Evolutionary conservation across 1,140 invertebrate genomes (phyloP).

Genomic region (Mercenaria mercenaria): DNA sequence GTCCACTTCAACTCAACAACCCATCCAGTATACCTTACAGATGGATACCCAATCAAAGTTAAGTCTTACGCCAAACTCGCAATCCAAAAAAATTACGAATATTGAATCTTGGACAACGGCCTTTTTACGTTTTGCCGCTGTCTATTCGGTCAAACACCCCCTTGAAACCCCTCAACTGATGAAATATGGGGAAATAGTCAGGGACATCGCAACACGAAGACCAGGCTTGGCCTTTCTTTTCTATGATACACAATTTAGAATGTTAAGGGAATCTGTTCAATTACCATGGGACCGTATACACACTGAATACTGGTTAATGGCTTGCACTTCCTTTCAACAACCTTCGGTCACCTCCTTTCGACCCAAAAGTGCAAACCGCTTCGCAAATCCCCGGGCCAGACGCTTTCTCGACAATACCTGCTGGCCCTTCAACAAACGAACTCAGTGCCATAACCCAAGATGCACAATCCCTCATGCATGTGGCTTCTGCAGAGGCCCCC

Average conservation of each 20-base stretch:
- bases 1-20: not conserved
- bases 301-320: not conserved
- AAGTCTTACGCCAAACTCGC: not conserved
- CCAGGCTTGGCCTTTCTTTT: not conserved
- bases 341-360: not conserved
- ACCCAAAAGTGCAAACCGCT: not conserved
- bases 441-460: not conserved
- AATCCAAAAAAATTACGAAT: not conserved
- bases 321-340: not conserved
- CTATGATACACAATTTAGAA: not conserved
- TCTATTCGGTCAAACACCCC: conserved; percentile 46
- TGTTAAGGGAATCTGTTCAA: not conserved
- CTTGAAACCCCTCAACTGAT: not conserved
- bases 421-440: not conserved
- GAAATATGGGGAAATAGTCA: not conserved
- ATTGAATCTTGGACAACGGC: conserved; percentile 52
- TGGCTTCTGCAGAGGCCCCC: not conserved
- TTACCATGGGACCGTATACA: not conserved
- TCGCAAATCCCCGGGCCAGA: not conserved
- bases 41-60: not conserved
- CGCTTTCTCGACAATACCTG: not conserved
- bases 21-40: not conserved
- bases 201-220: not conserved
- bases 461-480: not conserved
- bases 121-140: conserved; percentile 37